Base-by-base conservation (phyloP, 2,888 invertebrate genomes). In the Eupithecia tripunctaria region DNA sequence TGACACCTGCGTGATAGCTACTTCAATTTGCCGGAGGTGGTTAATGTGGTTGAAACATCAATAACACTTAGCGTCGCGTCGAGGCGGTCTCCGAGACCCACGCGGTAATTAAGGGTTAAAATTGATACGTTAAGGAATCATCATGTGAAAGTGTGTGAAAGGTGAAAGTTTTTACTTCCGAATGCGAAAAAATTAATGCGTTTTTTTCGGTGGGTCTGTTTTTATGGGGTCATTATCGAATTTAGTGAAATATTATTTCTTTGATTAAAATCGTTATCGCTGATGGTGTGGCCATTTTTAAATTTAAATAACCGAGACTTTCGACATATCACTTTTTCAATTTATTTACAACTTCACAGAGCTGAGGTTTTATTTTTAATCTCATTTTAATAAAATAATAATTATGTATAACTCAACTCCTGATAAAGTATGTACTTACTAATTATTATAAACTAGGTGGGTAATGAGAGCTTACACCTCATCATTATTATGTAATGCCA, bases 1-100 rank as follows among this genome's bases (percentile, higher is more conserved):
- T 93, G 93, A 93, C 93, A 93, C 93, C 93, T 93, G 93, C 93
- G 82, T 81, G 86, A 89, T 88, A 87, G 88, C 88, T 86, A 86
- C 87, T 89, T 89, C 87, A 89, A 90, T 91, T 90, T 88, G 86
- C 89, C 86, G 82, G 85, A 81, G 88, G 85, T 86, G 86, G 84
- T 85, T 86, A 87, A 88, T 88, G 89, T 77, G 84, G 84, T 82
- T 79, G 84, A 84, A 83, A 86, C 91, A 92, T 92, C 89, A 92
- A 92, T 92, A 91, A 92, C 88, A 88, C 89, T 90, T 84, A 81
- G 79, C 81, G 74, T 76, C 76, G 76, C 85, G 80, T 81, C 80
- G 82, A 82, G 86, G 88, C 87, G 89, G 89, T 84, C 86, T 80
- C 71, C 60, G 68, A 27, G 81, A 78, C 85, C 85, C 64, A 69